Conservation (phyloP, 2,888 invertebrate genomes). For the Alloplasta piceator region DNA sequence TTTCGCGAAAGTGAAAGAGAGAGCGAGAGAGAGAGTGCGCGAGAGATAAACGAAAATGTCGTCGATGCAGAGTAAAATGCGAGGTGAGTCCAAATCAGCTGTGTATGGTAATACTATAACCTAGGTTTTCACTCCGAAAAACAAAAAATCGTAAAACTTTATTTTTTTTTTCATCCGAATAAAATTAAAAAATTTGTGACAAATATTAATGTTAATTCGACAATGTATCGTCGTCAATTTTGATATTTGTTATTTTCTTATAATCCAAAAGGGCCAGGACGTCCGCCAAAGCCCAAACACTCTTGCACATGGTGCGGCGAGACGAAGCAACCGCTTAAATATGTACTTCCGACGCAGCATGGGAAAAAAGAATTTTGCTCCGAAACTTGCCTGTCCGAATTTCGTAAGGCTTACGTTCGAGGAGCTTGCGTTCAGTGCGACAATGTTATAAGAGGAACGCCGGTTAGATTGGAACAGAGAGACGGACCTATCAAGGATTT, state of each 20-base stretch:
- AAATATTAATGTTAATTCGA: too few species aligned
- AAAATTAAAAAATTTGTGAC: too few species aligned
- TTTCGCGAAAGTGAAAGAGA: neutral
- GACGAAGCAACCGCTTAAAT: constrained; percentile 92
- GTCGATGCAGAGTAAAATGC: constrained; percentile 76
- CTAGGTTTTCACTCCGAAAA: too few species aligned
- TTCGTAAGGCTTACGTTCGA: constrained; percentile 94
- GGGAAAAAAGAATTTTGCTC: constrained; percentile 97
- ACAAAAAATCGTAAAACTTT: too few species aligned
- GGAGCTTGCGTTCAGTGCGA: constrained; percentile 95
- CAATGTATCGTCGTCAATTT: too few species aligned
- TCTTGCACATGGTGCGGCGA: constrained; percentile 94
- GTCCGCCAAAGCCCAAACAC: constrained; percentile 90
- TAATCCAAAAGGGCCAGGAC: constrained; percentile 88
- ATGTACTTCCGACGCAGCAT: constrained; percentile 93
- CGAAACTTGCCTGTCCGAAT: constrained; percentile 94
- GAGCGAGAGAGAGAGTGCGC: constrained; percentile 7
- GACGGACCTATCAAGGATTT: constrained; percentile 90
- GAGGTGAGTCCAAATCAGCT: constrained; percentile 72
- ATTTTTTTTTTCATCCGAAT: too few species aligned
- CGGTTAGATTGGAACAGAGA: constrained; percentile 84
- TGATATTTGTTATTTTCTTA: neutral
- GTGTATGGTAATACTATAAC: constrained; percentile 62
- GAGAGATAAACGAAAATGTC: constrained; percentile 70
- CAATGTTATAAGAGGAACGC: constrained; percentile 92